These are phyloP conservation scores for Plecturocebus donacophilus DNA, from an alignment of 2,113 vertebrate species.

Conservation along the genomic window DNA sequence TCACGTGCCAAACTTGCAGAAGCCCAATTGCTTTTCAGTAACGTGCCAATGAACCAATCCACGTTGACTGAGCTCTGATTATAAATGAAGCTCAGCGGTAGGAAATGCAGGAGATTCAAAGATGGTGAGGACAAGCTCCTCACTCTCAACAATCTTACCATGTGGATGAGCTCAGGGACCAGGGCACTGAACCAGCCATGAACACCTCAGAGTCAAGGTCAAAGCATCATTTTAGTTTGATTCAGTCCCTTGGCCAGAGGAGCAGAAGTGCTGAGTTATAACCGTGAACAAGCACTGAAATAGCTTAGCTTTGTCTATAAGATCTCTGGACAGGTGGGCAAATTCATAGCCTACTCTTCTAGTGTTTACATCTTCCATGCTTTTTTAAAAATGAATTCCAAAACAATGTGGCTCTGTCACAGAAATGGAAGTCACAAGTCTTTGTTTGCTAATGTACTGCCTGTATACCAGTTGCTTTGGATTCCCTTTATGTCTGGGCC, in stretches of 20 bases:
- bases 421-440: background rate
- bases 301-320: background rate
- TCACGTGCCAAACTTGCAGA: background rate
- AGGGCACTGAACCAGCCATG: background rate
- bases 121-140: background rate
- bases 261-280: background rate
- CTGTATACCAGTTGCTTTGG: background rate
- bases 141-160: background rate
- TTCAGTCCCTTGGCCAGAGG: background rate
- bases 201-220: background rate
- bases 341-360: background rate
- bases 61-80: background rate
- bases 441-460: background rate
- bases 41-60: background rate
- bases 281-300: background rate
- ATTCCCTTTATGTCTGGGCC: background rate
- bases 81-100: background rate
- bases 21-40: background rate
- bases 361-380: constrained; percentile 28
- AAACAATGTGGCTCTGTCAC: background rate
- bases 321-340: background rate
- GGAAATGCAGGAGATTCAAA: background rate
- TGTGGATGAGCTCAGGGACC: background rate
- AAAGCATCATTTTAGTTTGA: background rate
- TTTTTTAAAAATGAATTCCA: constrained; percentile 36